Evolutionary conservation across 2,888 invertebrate species (phyloP), one percentile per base, ranked within the genome.

Genomic region (Machimus rusticus): DNA sequence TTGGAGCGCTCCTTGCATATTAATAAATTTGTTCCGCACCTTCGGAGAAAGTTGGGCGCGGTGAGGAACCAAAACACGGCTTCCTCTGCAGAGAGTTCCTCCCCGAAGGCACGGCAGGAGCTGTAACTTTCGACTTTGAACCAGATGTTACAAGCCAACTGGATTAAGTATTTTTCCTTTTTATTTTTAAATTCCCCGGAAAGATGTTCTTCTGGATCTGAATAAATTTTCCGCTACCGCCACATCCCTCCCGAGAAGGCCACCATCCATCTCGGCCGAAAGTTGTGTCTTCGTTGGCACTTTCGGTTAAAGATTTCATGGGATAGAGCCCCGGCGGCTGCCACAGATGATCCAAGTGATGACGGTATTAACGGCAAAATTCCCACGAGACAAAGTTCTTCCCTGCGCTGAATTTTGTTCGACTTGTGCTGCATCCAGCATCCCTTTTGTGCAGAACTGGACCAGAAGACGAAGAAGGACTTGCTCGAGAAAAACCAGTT

Each of bases 381-480:
- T 87, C 87, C 87, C 87, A 87, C 87, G 87, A 76, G 74, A 84
- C 77, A 39, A 84, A 84, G 46, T 84, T 79, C 46, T 66, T 55
- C 51, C 55, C 28, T 23, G 8, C 8, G 31, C 31, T 55, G 12
- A 31, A 55, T 43, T n/a, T 74, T n/a, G 8, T 16, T 16, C 23
- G 37, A 28, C 23, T 28, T 57, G 51, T 46, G 23, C 23, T 51
- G 43, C 51, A 81, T 46, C 16, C 84, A 84, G 82, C 82, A 84
- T 84, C 82, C 55, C 39, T 39, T 39, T 84, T 74, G 66, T 66
- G 23, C n/a, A 66, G 23, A 57, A 84, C 39, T 84, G 84, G 84
- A 84, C 39, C 84, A 84, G 14, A 81, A 55, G 0, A 43, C 1
- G 43, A n/a, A 46, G 43, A 34, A 79, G 57, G 82, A 82, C 82